A percentile compares a stretch with the other conserved stretches of the same genome.
phyloP scores from a whole-genome alignment of 2,888 invertebrate genomes.

The Augochlorella aurata region DNA sequence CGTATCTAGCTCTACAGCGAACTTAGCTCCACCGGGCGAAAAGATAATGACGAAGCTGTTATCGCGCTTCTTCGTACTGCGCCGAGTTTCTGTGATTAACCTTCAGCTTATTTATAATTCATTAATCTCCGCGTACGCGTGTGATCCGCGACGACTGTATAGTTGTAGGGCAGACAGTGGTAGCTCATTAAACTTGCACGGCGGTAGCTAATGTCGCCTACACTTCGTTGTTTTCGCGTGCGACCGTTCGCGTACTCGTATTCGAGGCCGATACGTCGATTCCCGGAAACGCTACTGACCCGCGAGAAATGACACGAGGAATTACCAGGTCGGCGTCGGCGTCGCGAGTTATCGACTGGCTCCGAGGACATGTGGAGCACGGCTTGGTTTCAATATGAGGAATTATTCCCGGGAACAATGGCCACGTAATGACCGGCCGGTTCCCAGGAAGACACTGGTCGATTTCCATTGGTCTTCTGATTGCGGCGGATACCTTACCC shows the following conservation, averaged over 20 bases:
- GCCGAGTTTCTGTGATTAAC: neutral
- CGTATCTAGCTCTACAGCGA: too few species aligned
- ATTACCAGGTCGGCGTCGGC: constrained; percentile 20
- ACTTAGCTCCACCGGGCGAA: too few species aligned
- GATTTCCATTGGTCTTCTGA: constrained; percentile 34
- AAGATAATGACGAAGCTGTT: neutral
- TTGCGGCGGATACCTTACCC: neutral
- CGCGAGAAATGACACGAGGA: constrained; percentile 36
- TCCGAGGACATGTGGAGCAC: constrained; percentile 33
- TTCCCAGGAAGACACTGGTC: constrained; percentile 33
- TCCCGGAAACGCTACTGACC: constrained; percentile 33
- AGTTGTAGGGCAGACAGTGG: neutral
- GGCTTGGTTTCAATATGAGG: constrained; percentile 48
- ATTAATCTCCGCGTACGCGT: neutral
- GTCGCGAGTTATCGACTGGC: constrained; percentile 33
- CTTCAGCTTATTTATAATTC: neutral
- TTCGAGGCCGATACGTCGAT: constrained; percentile 31
- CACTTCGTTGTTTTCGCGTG: constrained; percentile 36
- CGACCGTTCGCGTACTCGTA: neutral
- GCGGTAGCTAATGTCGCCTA: constrained; percentile 9
- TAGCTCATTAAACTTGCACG: constrained; percentile 52
- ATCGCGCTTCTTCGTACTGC: neutral
- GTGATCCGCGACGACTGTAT: too few species aligned
- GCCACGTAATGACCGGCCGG: constrained; percentile 13
- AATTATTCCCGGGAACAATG: constrained; percentile 49